Evolutionary conservation across 2,888 invertebrate species (phyloP), one percentile per base, ranked within the genome.

Genomic region (Serrognathus titanus): DNA sequence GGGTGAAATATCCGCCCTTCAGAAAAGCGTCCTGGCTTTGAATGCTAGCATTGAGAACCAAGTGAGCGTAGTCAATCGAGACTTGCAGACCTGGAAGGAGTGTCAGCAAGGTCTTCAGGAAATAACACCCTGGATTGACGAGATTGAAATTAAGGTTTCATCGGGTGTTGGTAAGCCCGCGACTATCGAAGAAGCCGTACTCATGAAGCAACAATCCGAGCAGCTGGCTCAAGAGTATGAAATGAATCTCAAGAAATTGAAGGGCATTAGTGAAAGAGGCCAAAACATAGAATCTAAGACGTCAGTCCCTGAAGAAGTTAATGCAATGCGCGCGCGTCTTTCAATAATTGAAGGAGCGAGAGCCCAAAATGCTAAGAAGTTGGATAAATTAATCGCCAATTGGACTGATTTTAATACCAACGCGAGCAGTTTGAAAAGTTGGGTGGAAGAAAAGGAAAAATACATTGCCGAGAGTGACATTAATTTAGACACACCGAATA

Each of bases 41-140:
- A 88, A 92, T 72, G 82, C 87, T 4, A 88, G 86, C 43, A 87
- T 91, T 40, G 88, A 88, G 71, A 85, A 86, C 61, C 90, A 93
- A 72, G 86, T 88, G 9, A 85, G 86, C 66, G 83, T 87, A 2
- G 87, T 92, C 1, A 83, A 86, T 61, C 86, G 88, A 68, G 93
- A 94, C 72, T 80, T 94, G 47, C 84, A 86, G 38, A 90, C 89
- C 63, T 94, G 93, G 91, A 88, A 92, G 71, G 85, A 87, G 67
- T 94, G 93, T 75, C 91, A 94, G 76, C 82, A 84, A 45, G 88
- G 86, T 53, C 82, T 94, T 35, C 84, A 88, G 58, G 86, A 90
- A 74, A 84, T 95, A 50, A 89, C 90, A 72, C 94, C 94, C 0
- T 93, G 94, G 89, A 85, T 97, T 54, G 91, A 94, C 73, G 84